A percentile compares a stretch with the other conserved stretches of the same genome.
Evolutionary conservation across 1,140 invertebrate genomes (phyloP).

Genomic region (Tribolium castaneum): DNA sequence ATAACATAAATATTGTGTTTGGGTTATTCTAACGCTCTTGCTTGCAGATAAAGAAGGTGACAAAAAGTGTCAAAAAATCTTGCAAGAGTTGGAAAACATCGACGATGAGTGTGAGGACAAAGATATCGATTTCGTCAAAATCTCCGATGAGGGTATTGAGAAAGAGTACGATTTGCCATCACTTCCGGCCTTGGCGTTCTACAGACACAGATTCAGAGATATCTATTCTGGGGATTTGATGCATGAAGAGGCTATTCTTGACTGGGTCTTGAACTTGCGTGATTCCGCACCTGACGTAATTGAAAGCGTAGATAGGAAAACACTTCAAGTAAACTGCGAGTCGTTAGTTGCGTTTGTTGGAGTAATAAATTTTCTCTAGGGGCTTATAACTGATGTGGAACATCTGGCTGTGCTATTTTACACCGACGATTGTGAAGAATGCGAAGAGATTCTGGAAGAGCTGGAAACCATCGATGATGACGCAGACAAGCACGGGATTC

Average conservation of each 20-base stretch:
- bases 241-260: slow-evolving; percentile 90
- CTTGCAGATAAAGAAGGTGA: slow-evolving; percentile 86
- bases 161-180: slow-evolving; percentile 89
- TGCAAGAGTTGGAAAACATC: slow-evolving; percentile 92
- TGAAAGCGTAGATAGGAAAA: slow-evolving; percentile 91
- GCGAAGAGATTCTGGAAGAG: slow-evolving; percentile 85
- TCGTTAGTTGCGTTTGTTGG: neutral
- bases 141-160: slow-evolving; percentile 88
- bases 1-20: slow-evolving; percentile 63
- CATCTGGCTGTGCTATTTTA: slow-evolving; percentile 94
- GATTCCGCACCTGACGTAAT: slow-evolving; percentile 89
- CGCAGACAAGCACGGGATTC: slow-evolving; percentile 86
- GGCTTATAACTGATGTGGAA: slow-evolving; percentile 89
- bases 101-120: slow-evolving; percentile 94
- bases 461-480: slow-evolving; percentile 95
- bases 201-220: slow-evolving; percentile 89
- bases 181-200: slow-evolving; percentile 88
- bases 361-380: slow-evolving; percentile 58
- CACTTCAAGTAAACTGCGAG: slow-evolving; percentile 71
- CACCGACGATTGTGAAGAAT: slow-evolving; percentile 86
- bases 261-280: slow-evolving; percentile 90
- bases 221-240: slow-evolving; percentile 85
- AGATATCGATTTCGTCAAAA: slow-evolving; percentile 93
- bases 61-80: slow-evolving; percentile 89
- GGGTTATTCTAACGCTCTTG: neutral